Evolutionary conservation across 1,140 invertebrate species (phyloP).

Genomic region (Hyles euphorbiae): DNA sequence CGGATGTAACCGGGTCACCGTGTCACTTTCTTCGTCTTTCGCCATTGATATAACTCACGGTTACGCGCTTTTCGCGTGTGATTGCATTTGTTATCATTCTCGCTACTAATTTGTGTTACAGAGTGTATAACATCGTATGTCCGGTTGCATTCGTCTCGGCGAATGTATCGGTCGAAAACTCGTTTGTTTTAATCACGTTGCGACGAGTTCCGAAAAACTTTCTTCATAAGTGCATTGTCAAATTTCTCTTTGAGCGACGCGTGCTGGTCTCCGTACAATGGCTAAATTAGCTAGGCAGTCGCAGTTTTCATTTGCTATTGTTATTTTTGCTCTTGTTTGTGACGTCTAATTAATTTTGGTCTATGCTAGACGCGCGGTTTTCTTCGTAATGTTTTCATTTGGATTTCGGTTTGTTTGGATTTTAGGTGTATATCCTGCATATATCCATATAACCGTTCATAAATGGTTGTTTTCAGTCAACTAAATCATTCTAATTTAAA

Average conservation of each 20-base stretch:
- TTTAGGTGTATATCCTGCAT: no score
- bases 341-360: no score
- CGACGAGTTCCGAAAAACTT: conserved; percentile 54
- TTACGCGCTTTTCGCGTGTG: conserved; percentile 7
- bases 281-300: conserved; percentile 31
- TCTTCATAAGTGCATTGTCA: conserved; percentile 63
- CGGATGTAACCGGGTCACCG: conserved; percentile 40
- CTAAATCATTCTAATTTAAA: no score
- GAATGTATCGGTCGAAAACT: conserved; percentile 9
- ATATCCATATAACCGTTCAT: no score
- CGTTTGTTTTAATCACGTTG: conserved; percentile 45
- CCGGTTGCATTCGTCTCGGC: conserved; percentile 4
- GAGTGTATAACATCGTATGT: no score
- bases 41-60: conserved; percentile 25
- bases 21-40: conserved; percentile 56
- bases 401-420: no score
- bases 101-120: not conserved
- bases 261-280: conserved; percentile 36
- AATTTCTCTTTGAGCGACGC: conserved; percentile 53
- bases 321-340: conserved; percentile 13
- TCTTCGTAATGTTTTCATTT: no score
- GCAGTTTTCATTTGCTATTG: conserved; percentile 30
- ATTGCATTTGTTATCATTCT: not conserved
- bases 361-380: no score
- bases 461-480: no score